Evolutionary conservation across 2,888 invertebrate genomes (phyloP).

Genomic region (Xylophagus ater): DNA sequence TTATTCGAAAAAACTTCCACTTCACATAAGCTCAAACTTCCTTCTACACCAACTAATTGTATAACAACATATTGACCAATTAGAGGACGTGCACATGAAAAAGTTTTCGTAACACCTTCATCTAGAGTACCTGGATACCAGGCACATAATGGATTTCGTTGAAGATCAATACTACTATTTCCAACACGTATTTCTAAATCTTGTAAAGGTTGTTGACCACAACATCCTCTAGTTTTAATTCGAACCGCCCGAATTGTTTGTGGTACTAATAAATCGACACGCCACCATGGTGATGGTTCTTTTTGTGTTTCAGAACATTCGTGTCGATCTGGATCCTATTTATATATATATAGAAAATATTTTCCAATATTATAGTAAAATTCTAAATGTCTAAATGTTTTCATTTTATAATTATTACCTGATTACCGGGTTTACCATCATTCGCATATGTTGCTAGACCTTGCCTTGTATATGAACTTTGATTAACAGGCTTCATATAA

Average conservation of each 20-base stretch:
- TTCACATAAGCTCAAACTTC: constrained; percentile 79
- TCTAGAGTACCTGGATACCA: constrained; percentile 92
- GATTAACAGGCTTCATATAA: constrained; percentile 77
- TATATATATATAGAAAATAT: background rate
- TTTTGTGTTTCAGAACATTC: constrained; percentile 82
- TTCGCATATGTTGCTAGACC: constrained; percentile 76
- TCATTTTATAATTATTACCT: constrained; percentile 26
- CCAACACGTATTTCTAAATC: constrained; percentile 85
- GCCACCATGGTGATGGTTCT: constrained; percentile 90
- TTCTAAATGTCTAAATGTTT: background rate
- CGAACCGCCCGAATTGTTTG: constrained; percentile 77
- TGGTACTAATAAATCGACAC: constrained; percentile 71
- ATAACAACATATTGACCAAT: constrained; percentile 80
- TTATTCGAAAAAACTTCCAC: constrained; percentile 87
- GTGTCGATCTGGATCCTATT: constrained; percentile 73
- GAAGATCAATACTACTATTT: constrained; percentile 76
- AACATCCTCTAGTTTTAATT: constrained; percentile 57
- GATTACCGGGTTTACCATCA: constrained; percentile 69
- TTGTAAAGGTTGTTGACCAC: constrained; percentile 77
- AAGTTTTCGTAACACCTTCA: constrained; percentile 84
- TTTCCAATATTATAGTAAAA: background rate
- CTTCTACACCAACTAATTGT: constrained; percentile 82
- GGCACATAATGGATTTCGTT: constrained; percentile 81
- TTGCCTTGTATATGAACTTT: constrained; percentile 78
- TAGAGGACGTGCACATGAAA: constrained; percentile 73